Conservation (phyloP, 2,113 vertebrate genomes). For the Oncorhynchus gorbuscha region DNA sequence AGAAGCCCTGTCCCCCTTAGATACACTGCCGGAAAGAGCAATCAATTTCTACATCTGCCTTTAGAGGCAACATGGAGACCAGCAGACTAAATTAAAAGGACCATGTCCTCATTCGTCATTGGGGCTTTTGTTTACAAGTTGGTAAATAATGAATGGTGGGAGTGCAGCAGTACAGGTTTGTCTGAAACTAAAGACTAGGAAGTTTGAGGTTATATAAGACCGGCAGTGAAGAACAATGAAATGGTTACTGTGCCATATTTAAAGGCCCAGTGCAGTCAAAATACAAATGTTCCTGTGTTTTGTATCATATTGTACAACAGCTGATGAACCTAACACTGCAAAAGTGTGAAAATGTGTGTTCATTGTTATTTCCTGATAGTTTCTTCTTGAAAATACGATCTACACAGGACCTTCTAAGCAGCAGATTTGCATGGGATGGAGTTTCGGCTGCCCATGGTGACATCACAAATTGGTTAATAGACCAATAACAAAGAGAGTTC, state of each 20-base stretch:
- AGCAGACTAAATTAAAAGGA: conserved; percentile 59
- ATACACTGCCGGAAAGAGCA: conserved; percentile 57
- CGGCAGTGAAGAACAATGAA: neutral
- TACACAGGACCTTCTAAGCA: too few relatives aligned
- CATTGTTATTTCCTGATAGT: too few relatives aligned
- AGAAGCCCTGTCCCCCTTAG: conserved; percentile 62
- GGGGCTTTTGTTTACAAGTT: conserved; percentile 15
- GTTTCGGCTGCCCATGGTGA: too few relatives aligned
- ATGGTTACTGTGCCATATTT: neutral
- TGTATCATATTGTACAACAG: too few relatives aligned
- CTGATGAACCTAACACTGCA: too few relatives aligned
- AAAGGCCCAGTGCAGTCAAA: neutral
- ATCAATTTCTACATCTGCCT: conserved; percentile 72
- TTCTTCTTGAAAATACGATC: too few relatives aligned
- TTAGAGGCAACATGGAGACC: conserved; percentile 51
- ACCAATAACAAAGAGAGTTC: too few relatives aligned
- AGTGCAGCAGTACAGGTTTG: neutral
- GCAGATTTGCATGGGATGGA: too few relatives aligned
- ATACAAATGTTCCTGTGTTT: too few relatives aligned
- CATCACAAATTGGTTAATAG: too few relatives aligned
- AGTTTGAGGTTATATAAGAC: neutral
- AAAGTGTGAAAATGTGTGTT: too few relatives aligned
- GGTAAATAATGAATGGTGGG: neutral
- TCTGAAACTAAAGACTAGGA: conserved; percentile 29
- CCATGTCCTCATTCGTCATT: conserved; percentile 50